Base-by-base conservation (phyloP, 2,888 invertebrate genomes). In the Lycophotia porphyrea region DNA sequence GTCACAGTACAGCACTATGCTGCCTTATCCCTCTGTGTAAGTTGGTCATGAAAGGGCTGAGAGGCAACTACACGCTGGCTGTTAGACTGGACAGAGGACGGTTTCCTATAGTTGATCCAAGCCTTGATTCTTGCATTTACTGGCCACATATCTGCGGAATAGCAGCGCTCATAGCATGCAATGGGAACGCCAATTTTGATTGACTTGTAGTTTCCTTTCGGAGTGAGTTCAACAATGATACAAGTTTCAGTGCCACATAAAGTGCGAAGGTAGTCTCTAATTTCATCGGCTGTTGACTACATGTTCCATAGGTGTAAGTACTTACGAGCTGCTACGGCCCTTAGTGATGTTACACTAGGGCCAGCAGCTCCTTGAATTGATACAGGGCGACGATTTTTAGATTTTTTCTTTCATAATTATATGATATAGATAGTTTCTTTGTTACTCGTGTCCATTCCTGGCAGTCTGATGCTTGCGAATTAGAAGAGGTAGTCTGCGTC, bases 341-440 rank as follows among this genome's bases (percentile, higher is more conserved):
- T 68, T 58, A 68, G 39, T 11, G 68, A 21, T 58, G 68, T 68
- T 7, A 68, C 68, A 1, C 13, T 8, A 31, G 69, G 69, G 58
- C 69, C 69, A 31, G 69, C 69, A 7, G 66, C 24, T 49, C 66
- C 69, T 44, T 60, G 69, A 44, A 69, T 69, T 58, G 69, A 69
- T 0, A 60, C 42, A 31, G 58, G 58, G 69, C 58, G 69, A 24
- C 58, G 69, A 60, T 60, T 69, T 34, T 60, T 42, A 9, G 13
- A 5, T 24, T n/a, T n/a, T n/a, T n/a, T n/a, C n/a, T n/a, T n/a
- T n/a, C n/a, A n/a, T n/a, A n/a, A n/a, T n/a, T n/a, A n/a, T n/a
- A n/a, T n/a, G n/a, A n/a, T n/a, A n/a, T n/a, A n/a, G n/a, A n/a
- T n/a, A n/a, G n/a, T n/a, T 66, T 69, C 31, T 31, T 69, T 31